Conservation (phyloP, 2,888 invertebrate species). For the Phania funesta region DNA sequence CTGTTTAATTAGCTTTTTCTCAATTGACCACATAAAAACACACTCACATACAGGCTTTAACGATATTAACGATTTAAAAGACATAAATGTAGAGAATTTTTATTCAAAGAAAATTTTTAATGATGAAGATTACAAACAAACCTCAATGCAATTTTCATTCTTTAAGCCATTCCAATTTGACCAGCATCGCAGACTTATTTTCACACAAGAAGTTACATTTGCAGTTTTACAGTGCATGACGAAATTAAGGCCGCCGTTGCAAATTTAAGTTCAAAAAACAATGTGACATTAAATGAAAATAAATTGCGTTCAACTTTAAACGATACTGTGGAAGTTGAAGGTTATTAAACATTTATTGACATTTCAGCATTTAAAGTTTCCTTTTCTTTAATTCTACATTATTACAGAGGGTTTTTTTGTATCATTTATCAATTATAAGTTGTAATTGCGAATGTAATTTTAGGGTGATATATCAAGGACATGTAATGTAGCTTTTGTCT, state of each 20-base stretch:
- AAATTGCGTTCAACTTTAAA: neutral
- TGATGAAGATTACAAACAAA: neutral
- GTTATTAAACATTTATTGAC: neutral
- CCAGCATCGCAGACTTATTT: neutral
- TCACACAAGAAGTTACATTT: neutral
- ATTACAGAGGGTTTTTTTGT: too few relatives aligned
- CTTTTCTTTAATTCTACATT: too few relatives aligned
- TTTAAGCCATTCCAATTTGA: constrained; percentile 16
- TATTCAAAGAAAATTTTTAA: constrained; percentile 25
- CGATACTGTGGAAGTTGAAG: neutral
- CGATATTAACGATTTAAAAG: neutral
- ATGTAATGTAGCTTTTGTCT: too few relatives aligned
- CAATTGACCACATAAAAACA: constrained; percentile 2
- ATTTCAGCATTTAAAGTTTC: too few relatives aligned
- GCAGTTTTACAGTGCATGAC: neutral
- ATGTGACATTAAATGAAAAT: neutral
- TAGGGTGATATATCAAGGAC: too few relatives aligned
- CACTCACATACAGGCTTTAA: neutral
- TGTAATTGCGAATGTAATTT: too few relatives aligned
- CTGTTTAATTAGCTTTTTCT: constrained; percentile 50
- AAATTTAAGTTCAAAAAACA: neutral
- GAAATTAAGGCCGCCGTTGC: neutral
- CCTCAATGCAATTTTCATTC: constrained; percentile 7
- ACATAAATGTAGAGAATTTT: neutral
- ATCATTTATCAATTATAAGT: too few relatives aligned